Percentiles rank a stretch among this genome's conserved stretches.
Evolutionary conservation across 2,113 vertebrate species (phyloP).

Genomic region (Xenopus borealis): DNA sequence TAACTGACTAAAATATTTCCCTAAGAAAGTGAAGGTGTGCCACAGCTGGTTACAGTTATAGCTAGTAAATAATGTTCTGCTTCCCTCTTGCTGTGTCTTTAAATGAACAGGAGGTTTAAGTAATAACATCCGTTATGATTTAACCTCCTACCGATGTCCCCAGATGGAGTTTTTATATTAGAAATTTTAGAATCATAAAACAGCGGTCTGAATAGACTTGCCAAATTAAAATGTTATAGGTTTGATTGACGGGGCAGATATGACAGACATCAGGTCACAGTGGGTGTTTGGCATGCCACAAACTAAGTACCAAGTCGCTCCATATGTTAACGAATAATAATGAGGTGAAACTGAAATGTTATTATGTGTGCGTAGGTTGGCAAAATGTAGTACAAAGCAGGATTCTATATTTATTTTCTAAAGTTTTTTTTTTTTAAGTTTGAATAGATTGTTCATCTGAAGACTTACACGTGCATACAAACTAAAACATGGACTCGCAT

Average conservation of each 20-base stretch:
- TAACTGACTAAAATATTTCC: no score
- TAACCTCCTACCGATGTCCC: constrained; percentile 46
- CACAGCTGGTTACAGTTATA: constrained; percentile 17
- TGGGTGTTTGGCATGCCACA: constrained; percentile 35
- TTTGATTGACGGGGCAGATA: constrained; percentile 43
- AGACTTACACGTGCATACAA: no score
- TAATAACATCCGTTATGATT: constrained; percentile 47
- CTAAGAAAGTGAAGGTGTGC: constrained; percentile 29
- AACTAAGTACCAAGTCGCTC: constrained; percentile 29
- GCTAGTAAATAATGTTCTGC: constrained; percentile 43
- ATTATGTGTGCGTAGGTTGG: constrained; percentile 23
- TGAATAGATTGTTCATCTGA: no score
- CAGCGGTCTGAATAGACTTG: constrained; percentile 33
- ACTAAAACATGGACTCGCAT: no score
- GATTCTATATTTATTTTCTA: not conserved
- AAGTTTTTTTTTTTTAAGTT: no score
- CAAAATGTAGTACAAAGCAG: constrained; percentile 15
- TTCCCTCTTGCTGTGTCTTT: constrained; percentile 25
- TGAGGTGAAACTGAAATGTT: constrained; percentile 18
- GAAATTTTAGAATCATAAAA: constrained; percentile 35
- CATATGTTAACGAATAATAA: constrained; percentile 44
- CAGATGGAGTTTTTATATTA: constrained; percentile 45
- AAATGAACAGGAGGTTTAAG: constrained; percentile 51
- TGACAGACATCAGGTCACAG: constrained; percentile 44
- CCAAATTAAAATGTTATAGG: constrained; percentile 45